Evolutionary conservation across 2,797 vertebrate genomes (phyloP).

Genomic region (Sciurus carolinensis): DNA sequence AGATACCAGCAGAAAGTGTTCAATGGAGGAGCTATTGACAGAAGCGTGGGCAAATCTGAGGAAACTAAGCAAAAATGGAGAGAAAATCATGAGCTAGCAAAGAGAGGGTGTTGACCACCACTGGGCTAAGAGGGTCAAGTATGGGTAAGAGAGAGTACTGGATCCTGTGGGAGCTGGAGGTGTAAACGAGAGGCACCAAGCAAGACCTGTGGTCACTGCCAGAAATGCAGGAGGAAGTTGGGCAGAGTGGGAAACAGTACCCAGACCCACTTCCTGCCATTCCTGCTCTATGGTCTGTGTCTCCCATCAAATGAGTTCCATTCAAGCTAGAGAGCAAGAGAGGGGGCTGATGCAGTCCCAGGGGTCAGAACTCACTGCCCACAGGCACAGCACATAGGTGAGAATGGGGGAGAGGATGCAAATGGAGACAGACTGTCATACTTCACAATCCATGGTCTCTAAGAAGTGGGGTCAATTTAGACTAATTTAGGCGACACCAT

Average conservation of each 20-base stretch:
- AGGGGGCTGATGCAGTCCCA: background rate
- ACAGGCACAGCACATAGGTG: background rate
- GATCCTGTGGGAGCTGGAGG: background rate
- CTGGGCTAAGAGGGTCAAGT: background rate
- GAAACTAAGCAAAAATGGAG: constrained; percentile 40
- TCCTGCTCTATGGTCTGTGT: background rate
- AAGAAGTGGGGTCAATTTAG: background rate
- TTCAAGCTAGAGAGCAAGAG: background rate
- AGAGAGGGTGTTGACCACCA: background rate
- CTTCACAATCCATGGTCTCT: background rate
- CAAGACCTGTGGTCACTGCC: background rate
- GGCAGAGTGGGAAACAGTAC: background rate
- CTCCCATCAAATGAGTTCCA: background rate
- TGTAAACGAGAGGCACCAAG: background rate
- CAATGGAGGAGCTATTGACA: background rate
- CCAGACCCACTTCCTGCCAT: background rate
- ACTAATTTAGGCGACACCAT: background rate
- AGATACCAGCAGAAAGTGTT: background rate
- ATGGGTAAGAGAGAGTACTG: background rate
- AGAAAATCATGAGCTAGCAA: background rate
- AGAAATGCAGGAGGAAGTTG: background rate
- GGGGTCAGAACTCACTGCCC: background rate
- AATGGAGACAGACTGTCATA: background rate
- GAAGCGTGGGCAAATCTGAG: background rate
- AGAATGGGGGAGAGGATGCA: background rate